These are phyloP conservation scores for Cisticola juncidis DNA, from an alignment of 2,113 vertebrate species.

Conservation along the genomic window DNA sequence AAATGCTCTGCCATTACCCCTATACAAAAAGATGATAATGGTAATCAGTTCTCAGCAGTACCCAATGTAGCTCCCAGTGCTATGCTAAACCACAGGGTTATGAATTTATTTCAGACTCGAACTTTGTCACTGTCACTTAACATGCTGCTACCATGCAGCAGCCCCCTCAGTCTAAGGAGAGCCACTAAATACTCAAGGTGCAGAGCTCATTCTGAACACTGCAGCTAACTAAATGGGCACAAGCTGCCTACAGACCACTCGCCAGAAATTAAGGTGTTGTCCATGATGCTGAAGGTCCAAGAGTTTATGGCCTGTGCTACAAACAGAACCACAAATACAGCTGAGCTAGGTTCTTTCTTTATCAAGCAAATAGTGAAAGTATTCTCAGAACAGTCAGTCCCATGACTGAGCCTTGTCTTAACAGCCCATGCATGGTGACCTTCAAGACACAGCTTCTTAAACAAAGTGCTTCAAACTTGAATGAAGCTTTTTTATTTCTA, in stretches of 20 bases:
- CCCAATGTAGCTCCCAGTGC: neutral
- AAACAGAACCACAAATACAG: neutral
- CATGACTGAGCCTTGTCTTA: slow-evolving; percentile 54
- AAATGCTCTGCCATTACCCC: neutral
- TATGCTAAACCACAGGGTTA: neutral
- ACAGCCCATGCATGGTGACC: slow-evolving; percentile 50
- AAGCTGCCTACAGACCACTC: neutral
- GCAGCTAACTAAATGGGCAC: neutral
- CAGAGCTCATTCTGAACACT: neutral
- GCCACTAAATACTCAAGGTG: neutral
- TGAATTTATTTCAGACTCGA: neutral
- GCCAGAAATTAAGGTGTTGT: neutral
- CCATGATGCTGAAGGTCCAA: neutral
- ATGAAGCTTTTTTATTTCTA: slow-evolving; percentile 28
- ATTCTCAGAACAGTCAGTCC: slow-evolving; percentile 33
- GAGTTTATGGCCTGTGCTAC: neutral
- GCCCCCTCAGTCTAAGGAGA: neutral
- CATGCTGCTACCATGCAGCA: neutral
- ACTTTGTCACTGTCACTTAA: neutral
- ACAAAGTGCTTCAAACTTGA: slow-evolving; percentile 38
- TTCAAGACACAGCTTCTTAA: slow-evolving; percentile 13
- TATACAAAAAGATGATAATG: neutral
- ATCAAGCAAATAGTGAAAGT: slow-evolving; percentile 44
- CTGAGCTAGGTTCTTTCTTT: slow-evolving; percentile 30
- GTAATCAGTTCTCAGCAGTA: neutral